Conservation (phyloP, 2,797 vertebrate genomes). For the Tangara arthus region DNA sequence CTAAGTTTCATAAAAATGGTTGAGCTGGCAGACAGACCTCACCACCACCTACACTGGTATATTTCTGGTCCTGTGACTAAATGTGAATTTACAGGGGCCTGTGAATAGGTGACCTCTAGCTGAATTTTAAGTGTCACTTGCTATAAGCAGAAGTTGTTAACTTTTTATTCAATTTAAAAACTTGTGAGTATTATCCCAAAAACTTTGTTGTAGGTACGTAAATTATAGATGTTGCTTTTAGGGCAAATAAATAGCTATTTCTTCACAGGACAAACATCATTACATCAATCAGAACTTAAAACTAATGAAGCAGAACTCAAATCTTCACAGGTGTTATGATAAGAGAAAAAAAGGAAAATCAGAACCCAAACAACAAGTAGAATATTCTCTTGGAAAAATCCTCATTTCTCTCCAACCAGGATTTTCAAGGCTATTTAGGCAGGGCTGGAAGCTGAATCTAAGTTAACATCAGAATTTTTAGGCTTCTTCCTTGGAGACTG, state of each 20-base stretch:
- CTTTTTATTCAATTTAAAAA: neutral
- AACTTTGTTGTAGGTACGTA: neutral
- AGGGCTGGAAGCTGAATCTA: neutral
- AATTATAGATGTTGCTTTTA: neutral
- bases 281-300: neutral
- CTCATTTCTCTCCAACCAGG: neutral
- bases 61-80: neutral
- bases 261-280: neutral
- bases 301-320: neutral
- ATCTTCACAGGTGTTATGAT: neutral
- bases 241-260: neutral
- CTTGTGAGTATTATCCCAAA: neutral
- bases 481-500: neutral
- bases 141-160: neutral
- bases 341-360: neutral
- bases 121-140: neutral
- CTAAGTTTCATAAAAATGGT: neutral
- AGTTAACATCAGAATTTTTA: neutral
- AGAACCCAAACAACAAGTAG: neutral
- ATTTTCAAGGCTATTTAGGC: neutral
- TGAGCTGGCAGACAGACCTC: neutral
- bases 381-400: neutral
- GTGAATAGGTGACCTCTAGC: neutral
- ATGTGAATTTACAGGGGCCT: neutral
- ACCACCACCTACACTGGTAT: neutral